Percentiles rank a stretch among this genome's conserved stretches.
Conservation (phyloP, 2,113 vertebrate genomes). For the Poeciliopsis occidentalis region DNA sequence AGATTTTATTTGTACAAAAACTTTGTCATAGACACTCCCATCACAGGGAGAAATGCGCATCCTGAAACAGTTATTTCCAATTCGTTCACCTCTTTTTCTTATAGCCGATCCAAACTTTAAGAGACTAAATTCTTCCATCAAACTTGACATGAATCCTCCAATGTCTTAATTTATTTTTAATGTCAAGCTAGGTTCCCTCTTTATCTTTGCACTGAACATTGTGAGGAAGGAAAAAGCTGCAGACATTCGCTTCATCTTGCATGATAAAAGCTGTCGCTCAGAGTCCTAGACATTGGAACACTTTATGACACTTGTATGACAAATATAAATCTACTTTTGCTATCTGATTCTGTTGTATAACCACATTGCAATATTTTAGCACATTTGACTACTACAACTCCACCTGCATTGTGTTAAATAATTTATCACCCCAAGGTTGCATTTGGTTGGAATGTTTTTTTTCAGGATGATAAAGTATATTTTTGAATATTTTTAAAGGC, state of each 20-base stretch:
- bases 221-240: not conserved
- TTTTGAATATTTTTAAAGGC: not conserved
- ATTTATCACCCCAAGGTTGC: not conserved
- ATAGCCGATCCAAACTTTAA: conserved; percentile 6
- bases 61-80: not conserved
- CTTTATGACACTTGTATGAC: not conserved
- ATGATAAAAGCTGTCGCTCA: conserved; percentile 18
- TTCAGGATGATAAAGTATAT: not conserved
- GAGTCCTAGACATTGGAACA: not conserved
- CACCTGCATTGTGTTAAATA: not conserved
- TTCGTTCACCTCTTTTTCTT: not conserved
- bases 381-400: not conserved
- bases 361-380: not conserved
- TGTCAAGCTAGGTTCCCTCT: conserved; percentile 3
- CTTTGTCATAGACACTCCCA: conserved; percentile 6
- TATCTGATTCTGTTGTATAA: not conserved
- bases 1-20: conserved; percentile 33
- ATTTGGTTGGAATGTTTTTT: conserved; percentile 8
- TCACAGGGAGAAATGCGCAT: not conserved
- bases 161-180: conserved; percentile 24
- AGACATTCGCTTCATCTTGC: conserved; percentile 24
- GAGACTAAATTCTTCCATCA: not conserved
- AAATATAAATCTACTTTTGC: not conserved
- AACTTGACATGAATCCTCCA: conserved; percentile 11
- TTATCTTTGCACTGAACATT: conserved; percentile 15